Evolutionary conservation across 2,888 invertebrate genomes (phyloP).

Genomic region (Microchrysa polita): DNA sequence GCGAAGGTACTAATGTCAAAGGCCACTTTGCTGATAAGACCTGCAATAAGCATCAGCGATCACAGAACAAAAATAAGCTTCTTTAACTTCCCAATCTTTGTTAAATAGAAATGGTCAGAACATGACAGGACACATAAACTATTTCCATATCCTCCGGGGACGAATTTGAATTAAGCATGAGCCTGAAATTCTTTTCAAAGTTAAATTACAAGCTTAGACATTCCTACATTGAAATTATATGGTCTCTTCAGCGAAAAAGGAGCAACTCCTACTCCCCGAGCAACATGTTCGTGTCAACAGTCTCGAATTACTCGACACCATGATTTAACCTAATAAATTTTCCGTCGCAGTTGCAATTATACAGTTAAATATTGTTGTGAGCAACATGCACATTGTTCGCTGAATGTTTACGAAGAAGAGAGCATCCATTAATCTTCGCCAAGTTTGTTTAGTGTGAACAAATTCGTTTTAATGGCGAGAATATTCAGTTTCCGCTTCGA

Average conservation of each 20-base stretch:
- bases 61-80: too few species aligned
- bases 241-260: neutral
- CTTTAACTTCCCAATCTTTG: too few species aligned
- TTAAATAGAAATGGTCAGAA: too few species aligned
- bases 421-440: slow-evolving; percentile 11
- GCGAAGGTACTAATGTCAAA: too few species aligned
- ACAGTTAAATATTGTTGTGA: slow-evolving; percentile 11
- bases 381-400: slow-evolving; percentile 20
- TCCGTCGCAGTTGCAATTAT: slow-evolving; percentile 19
- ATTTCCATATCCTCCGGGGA: too few species aligned
- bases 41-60: too few species aligned
- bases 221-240: neutral
- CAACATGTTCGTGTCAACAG: slow-evolving; percentile 31
- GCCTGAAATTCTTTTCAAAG: neutral
- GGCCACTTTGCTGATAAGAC: too few species aligned
- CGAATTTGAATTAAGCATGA: too few species aligned
- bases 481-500: slow-evolving; percentile 31
- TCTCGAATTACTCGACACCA: slow-evolving; percentile 25
- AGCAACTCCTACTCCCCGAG: neutral
- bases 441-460: slow-evolving; percentile 40
- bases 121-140: too few species aligned
- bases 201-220: neutral
- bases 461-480: slow-evolving; percentile 42
- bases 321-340: slow-evolving; percentile 26
- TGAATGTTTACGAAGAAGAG: neutral